These are phyloP conservation scores for Terrapene triunguis DNA, from an alignment of 2,113 vertebrate genomes.

Conservation along the genomic window DNA sequence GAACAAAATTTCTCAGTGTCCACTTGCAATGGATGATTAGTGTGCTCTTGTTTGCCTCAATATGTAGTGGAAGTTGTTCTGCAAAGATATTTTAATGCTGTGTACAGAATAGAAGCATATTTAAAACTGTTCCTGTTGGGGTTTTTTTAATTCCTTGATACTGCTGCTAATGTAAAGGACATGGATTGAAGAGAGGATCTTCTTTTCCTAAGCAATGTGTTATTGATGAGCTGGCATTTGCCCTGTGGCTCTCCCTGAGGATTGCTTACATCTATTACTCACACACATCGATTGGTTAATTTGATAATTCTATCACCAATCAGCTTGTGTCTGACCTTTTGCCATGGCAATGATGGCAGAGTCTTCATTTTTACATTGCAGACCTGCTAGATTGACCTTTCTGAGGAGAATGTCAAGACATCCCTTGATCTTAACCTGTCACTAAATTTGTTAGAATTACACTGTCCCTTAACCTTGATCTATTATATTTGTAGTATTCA, in stretches of 20 bases:
- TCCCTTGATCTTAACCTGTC: slow-evolving; percentile 93
- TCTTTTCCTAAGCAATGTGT: slow-evolving; percentile 82
- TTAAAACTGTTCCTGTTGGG: slow-evolving; percentile 69
- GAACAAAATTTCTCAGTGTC: slow-evolving; percentile 17
- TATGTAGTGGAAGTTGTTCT: slow-evolving; percentile 27
- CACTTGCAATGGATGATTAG: background rate
- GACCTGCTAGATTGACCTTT: slow-evolving; percentile 95
- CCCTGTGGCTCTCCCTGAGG: slow-evolving; percentile 87
- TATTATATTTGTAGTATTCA: slow-evolving; percentile 73
- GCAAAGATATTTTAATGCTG: slow-evolving; percentile 35
- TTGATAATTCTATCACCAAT: slow-evolving; percentile 99
- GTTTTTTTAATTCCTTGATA: slow-evolving; percentile 75
- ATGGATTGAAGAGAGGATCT: slow-evolving; percentile 82
- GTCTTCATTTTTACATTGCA: slow-evolving; percentile 91
- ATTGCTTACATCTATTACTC: slow-evolving; percentile 88
- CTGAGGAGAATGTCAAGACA: slow-evolving; percentile 94
- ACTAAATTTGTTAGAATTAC: slow-evolving; percentile 90
- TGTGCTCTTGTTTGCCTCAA: background rate
- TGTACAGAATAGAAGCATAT: slow-evolving; percentile 60
- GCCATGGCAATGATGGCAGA: slow-evolving; percentile 94
- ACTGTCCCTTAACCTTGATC: slow-evolving; percentile 89
- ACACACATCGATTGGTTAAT: slow-evolving; percentile 96
- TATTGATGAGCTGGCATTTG: slow-evolving; percentile 95
- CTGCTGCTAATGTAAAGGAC: slow-evolving; percentile 79
- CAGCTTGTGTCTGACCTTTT: slow-evolving; percentile 99